Conservation (phyloP, 2,113 vertebrate genomes). For the Phylloscopus whistleri region DNA sequence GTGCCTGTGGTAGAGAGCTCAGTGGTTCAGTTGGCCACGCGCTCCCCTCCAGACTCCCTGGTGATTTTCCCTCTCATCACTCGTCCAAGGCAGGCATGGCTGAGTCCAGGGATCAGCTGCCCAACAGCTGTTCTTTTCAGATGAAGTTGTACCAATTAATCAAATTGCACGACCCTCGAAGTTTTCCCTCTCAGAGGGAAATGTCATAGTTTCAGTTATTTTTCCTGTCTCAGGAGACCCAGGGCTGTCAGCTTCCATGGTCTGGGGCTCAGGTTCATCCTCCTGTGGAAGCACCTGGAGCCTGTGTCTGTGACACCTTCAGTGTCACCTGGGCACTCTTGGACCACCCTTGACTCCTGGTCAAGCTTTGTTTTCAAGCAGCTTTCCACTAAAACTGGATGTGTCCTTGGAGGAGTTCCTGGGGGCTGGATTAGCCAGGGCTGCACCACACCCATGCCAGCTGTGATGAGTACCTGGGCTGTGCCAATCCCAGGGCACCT, state of each 20-base stretch:
- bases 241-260: neutral
- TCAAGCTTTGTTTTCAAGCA: neutral
- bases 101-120: neutral
- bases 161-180: too few relatives aligned
- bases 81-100: accelerated
- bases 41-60: neutral
- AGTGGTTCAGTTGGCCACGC: accelerated
- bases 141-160: neutral
- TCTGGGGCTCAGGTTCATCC: neutral
- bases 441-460: neutral
- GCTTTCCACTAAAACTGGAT: neutral
- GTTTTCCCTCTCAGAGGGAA: neutral
- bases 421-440: neutral
- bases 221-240: neutral
- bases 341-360: neutral
- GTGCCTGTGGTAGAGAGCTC: neutral
- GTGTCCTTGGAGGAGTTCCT: neutral
- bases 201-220: accelerated
- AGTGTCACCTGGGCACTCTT: neutral
- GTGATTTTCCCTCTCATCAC: neutral
- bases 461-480: neutral
- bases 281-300: neutral
- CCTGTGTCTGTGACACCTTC: neutral
- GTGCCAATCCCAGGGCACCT: neutral
- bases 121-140: neutral